These are phyloP conservation scores for Stigmatopora nigra DNA, from an alignment of 2,113 vertebrate genomes.

Conservation along the genomic window DNA sequence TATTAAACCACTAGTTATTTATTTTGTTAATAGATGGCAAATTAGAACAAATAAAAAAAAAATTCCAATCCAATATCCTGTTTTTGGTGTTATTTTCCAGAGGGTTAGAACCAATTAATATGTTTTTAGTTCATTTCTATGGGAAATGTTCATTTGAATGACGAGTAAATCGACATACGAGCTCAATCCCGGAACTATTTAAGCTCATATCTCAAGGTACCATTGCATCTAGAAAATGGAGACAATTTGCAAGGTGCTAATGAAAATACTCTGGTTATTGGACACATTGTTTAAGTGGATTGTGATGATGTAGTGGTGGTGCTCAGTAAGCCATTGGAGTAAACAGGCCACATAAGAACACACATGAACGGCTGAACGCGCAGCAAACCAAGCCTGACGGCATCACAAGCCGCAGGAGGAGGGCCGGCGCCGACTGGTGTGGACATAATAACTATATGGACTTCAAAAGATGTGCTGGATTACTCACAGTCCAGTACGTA, in stretches of 20 bases:
- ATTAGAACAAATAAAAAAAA: too few relatives aligned
- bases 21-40: too few relatives aligned
- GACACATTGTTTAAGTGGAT: conserved; percentile 18
- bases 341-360: conserved; percentile 38
- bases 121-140: too few relatives aligned
- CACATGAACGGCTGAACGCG: conserved; percentile 48
- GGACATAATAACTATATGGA: conserved; percentile 22
- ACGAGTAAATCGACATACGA: too few relatives aligned
- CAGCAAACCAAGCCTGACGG: conserved; percentile 52
- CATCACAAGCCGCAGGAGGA: conserved; percentile 36
- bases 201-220: too few relatives aligned
- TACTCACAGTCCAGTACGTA: conserved; percentile 15
- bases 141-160: too few relatives aligned
- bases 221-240: too few relatives aligned
- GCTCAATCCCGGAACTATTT: too few relatives aligned
- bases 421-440: conserved; percentile 32
- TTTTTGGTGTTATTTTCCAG: too few relatives aligned
- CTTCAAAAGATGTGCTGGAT: conserved; percentile 24
- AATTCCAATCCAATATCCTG: too few relatives aligned
- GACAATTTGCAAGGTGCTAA: not conserved
- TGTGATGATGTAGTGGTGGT: conserved; percentile 40
- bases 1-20: too few relatives aligned
- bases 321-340: conserved; percentile 37
- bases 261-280: conserved; percentile 18
- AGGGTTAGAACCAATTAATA: too few relatives aligned